These are phyloP conservation scores for Hylaeus volcanicus DNA, from an alignment of 1,140 invertebrate genomes.

Conservation along the genomic window DNA sequence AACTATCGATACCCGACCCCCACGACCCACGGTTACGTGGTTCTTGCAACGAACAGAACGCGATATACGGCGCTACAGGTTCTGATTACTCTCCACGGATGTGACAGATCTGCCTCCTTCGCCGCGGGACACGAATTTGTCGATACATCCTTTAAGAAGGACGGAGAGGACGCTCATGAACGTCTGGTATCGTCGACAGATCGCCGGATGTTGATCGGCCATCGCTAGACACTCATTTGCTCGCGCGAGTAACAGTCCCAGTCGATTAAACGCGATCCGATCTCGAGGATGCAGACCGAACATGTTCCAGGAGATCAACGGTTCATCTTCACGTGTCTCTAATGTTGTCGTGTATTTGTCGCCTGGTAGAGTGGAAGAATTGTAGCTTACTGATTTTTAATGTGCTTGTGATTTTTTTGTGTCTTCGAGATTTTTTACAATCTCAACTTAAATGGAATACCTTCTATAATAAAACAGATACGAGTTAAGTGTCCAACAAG, in stretches of 20 bases:
- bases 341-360: background rate
- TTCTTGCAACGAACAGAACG: conserved; percentile 41
- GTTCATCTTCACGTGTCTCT: too few relatives aligned
- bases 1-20: conserved; percentile 70
- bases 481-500: too few relatives aligned
- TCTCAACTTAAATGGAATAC: too few relatives aligned
- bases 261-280: conserved; percentile 55
- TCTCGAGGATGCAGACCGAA: background rate
- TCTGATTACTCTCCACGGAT: conserved; percentile 65
- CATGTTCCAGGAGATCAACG: background rate
- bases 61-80: conserved; percentile 54
- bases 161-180: conserved; percentile 15
- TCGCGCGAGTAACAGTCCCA: conserved; percentile 26
- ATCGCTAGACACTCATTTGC: conserved; percentile 45
- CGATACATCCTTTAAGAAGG: conserved; percentile 41
- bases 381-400: too few relatives aligned
- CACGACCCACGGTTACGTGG: conserved; percentile 54
- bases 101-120: conserved; percentile 62
- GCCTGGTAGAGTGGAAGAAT: background rate
- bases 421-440: too few relatives aligned
- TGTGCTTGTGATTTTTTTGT: too few relatives aligned
- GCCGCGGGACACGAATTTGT: conserved; percentile 66
- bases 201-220: conserved; percentile 38
- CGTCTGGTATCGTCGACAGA: conserved; percentile 42
- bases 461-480: too few relatives aligned